These are phyloP conservation scores for Pygmarrhopalites habei DNA, from an alignment of 1,140 invertebrate genomes.

Conservation along the genomic window DNA sequence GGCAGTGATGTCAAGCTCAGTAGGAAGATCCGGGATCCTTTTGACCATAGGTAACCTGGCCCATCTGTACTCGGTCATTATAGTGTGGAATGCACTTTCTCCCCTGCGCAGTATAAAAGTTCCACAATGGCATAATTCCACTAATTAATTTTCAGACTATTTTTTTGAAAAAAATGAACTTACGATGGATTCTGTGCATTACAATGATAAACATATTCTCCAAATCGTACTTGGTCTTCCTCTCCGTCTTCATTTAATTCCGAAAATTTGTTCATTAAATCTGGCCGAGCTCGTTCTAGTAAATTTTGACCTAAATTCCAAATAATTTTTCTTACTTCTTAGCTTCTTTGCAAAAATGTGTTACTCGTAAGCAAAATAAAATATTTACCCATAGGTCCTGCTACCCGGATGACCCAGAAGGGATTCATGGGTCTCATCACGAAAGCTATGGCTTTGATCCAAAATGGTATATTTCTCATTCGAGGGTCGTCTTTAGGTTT, in stretches of 20 bases:
- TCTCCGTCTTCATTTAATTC: slow-evolving; percentile 60
- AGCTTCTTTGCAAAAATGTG: not conserved
- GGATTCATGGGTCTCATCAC: slow-evolving; percentile 72
- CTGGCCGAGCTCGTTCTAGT: slow-evolving; percentile 75
- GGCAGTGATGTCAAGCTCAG: slow-evolving; percentile 76
- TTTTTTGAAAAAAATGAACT: slow-evolving; percentile 42
- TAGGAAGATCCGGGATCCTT: slow-evolving; percentile 48
- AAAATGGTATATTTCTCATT: slow-evolving; percentile 17
- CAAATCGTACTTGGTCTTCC: slow-evolving; percentile 64
- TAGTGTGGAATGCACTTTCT: slow-evolving; percentile 51
- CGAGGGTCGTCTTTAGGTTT: slow-evolving; percentile 55
- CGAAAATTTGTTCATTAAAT: slow-evolving; percentile 80
- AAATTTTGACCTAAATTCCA: slow-evolving; percentile 62
- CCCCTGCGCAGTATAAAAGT: slow-evolving; percentile 6
- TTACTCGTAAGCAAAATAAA: not conserved
- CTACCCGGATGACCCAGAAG: slow-evolving; percentile 74
- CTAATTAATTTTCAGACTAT: not conserved
- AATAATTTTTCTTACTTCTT: too few relatives aligned
- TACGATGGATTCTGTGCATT: slow-evolving; percentile 87
- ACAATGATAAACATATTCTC: slow-evolving; percentile 95
- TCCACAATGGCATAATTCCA: too few relatives aligned
- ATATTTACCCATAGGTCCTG: slow-evolving; percentile 75
- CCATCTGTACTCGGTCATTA: slow-evolving; percentile 88
- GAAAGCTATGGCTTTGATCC: slow-evolving; percentile 14
- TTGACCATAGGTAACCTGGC: slow-evolving; percentile 79